Evolutionary conservation across 2,888 invertebrate genomes (phyloP).

Genomic region (Dicyrtomina minuta): DNA sequence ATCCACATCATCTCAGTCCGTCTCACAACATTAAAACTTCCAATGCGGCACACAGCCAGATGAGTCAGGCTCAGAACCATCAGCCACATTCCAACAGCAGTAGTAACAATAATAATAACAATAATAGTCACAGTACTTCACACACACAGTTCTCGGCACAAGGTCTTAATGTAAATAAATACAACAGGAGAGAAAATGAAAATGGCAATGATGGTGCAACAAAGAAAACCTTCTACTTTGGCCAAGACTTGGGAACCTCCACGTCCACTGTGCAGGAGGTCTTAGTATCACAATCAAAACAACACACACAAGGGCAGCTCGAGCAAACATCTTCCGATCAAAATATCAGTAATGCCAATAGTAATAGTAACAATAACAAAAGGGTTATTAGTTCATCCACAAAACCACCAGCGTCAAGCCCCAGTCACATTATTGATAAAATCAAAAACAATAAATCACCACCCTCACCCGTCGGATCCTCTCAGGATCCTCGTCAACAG

Average conservation of each 20-base stretch:
- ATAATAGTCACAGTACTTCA: neutral
- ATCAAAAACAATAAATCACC: too few relatives aligned
- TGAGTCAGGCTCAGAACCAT: constrained; percentile 3
- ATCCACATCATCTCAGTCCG: neutral
- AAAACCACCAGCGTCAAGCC: too few relatives aligned
- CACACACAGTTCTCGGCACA: neutral
- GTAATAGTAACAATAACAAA: constrained; percentile 1
- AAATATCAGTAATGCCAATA: neutral
- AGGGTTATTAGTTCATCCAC: too few relatives aligned
- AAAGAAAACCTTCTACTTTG: constrained; percentile 69
- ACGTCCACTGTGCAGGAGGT: neutral
- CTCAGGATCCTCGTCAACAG: too few relatives aligned
- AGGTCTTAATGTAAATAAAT: neutral
- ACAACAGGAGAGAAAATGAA: neutral
- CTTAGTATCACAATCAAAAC: neutral
- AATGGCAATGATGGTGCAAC: constrained; percentile 19
- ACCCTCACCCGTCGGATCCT: too few relatives aligned
- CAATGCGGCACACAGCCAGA: constrained; percentile 26
- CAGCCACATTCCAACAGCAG: constrained; percentile 24
- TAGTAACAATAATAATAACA: constrained; percentile 20
- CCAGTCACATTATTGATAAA: too few relatives aligned
- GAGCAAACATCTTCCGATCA: neutral
- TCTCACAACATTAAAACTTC: constrained; percentile 18
- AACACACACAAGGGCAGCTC: constrained; percentile 16
- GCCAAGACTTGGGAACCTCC: constrained; percentile 65